A percentile compares a stretch with the other conserved stretches of the same genome.
Evolutionary conservation across 2,113 vertebrate genomes (phyloP).

Genomic region (Gasterosteus nipponicus): DNA sequence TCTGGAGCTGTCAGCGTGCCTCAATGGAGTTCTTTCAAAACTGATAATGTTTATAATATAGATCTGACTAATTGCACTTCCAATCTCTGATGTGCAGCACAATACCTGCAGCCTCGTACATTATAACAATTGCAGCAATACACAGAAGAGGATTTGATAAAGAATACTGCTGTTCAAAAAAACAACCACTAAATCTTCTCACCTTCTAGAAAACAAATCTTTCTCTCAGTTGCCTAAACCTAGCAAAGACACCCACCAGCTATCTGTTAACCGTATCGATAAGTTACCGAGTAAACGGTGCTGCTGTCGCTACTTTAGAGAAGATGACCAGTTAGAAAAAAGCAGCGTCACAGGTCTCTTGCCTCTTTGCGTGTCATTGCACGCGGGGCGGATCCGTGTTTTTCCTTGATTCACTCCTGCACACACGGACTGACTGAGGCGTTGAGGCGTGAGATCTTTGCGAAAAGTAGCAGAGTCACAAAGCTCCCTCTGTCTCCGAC

Average conservation of each 20-base stretch:
- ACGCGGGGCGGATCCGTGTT: too few species aligned
- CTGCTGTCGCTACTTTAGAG: not conserved
- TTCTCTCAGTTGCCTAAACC: not conserved
- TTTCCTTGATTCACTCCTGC: too few species aligned
- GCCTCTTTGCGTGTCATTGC: too few species aligned
- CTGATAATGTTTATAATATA: not conserved
- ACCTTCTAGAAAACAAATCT: not conserved
- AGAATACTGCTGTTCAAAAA: not conserved
- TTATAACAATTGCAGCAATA: too few species aligned
- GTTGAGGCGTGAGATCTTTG: not conserved
- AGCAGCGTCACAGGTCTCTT: too few species aligned
- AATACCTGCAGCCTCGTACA: not conserved
- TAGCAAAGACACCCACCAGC: not conserved
- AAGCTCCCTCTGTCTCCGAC: not conserved
- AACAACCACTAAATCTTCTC: not conserved
- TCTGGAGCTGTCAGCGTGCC: constrained; percentile 11
- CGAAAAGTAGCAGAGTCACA: not conserved
- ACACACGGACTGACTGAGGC: too few species aligned
- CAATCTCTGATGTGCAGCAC: not conserved
- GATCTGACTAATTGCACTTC: not conserved
- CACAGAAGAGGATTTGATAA: not conserved
- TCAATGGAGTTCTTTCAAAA: not conserved
- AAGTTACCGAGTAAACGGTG: not conserved
- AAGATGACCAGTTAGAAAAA: not conserved
- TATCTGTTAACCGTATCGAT: not conserved